Evolutionary conservation across 2,797 vertebrate species (phyloP), one percentile per base, ranked within the genome.

Genomic region (Enteromius mattozi): DNA sequence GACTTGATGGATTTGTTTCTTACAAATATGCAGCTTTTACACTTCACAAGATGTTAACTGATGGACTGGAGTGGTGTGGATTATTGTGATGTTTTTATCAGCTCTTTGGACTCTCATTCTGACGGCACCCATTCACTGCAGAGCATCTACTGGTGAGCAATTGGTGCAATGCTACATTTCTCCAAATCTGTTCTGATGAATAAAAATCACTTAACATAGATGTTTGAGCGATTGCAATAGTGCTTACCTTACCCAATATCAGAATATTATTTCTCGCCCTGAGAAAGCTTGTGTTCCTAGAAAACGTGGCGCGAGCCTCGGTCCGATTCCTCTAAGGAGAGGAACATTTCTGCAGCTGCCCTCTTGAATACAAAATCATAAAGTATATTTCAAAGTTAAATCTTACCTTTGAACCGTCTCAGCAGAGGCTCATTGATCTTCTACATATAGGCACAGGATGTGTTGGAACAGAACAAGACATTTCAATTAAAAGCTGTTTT

Each of bases 371-470:
- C 42, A 68, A 16, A 51, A 66, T 68, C 19, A 65, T 27, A 24
- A 40, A 66, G 42, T 30, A 35, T 14, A 68, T 47, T 68, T 51
- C 42, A 80, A 80, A 80, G 78, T 51, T 35, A 37, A 51, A 49
- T 8, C 30, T 49, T 68, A 13, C 19, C 78, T 80, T 80, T 24
- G 30, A 80, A 66, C 12, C 6, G 21, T 35, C n/a, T 45, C 14
- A 24, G 54, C 33, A 37, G 35, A 37, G 19, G 37, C 24, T 47
- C 42, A 72, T 2, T 47, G 45, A 66, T 51, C 63, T 49, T 68
- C 78, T 47, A 19, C 42, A 72, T 47, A 27, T 17, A 47, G 24
- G 42, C 47, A 30, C 42, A 37, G 17, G 37, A 37, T 7, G 56
- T 14, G 51, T 56, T 40, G 35, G 54, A 77, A 66, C 16, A 9